Evolutionary conservation across 2,113 vertebrate genomes (phyloP).

Genomic region (Empidonax traillii): DNA sequence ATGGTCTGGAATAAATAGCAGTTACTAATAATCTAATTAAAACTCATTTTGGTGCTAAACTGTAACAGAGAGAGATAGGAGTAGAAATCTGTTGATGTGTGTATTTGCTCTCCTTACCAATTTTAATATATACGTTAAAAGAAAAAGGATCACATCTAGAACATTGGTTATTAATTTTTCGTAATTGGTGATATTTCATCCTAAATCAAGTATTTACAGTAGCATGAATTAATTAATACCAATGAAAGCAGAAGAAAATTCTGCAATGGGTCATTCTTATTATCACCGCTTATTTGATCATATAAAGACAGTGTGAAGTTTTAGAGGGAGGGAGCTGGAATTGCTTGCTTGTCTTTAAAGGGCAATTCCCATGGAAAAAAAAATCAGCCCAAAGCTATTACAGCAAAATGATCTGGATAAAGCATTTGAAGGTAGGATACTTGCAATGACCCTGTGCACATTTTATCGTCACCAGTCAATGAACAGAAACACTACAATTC

Average conservation of each 20-base stretch:
- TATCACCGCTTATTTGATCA: not conserved
- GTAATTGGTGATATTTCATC: not conserved
- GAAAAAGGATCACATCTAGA: not conserved
- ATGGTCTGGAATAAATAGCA: conserved; percentile 59
- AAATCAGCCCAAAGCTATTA: not conserved
- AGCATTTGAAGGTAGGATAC: rapidly evolving
- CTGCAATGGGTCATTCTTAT: not conserved
- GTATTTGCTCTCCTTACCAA: not conserved
- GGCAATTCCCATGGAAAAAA: not conserved
- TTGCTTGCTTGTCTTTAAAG: not conserved
- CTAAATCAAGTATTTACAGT: not conserved
- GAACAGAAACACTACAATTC: not conserved
- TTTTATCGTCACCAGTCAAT: not conserved
- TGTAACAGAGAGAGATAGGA: conserved; percentile 6
- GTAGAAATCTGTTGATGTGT: not conserved
- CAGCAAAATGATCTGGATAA: not conserved
- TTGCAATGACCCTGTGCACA: not conserved
- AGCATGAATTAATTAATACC: not conserved
- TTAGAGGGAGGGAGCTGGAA: not conserved
- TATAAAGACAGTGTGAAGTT: not conserved
- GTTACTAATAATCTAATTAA: conserved; percentile 50
- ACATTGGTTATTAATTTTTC: not conserved
- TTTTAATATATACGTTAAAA: not conserved
- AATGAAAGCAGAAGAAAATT: not conserved
- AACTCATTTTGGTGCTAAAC: conserved; percentile 35